Evolutionary conservation across 2,113 vertebrate species (phyloP).

Genomic region (Syrmaticus mikado): DNA sequence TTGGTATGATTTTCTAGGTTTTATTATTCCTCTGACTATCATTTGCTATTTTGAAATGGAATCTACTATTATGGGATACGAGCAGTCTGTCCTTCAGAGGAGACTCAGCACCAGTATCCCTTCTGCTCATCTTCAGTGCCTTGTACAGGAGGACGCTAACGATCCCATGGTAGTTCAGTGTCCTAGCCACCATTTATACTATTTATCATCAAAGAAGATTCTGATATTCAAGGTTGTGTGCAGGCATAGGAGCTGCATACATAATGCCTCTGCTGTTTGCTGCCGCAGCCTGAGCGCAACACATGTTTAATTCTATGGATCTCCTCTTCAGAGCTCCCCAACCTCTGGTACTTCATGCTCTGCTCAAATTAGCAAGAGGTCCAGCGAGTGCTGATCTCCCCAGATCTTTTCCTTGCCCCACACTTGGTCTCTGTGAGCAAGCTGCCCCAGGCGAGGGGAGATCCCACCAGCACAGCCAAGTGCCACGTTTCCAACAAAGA

Average conservation of each 20-base stretch:
- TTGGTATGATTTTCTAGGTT: conserved; percentile 51
- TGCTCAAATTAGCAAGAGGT: background rate
- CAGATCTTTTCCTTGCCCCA: accelerated
- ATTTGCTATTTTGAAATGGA: conserved; percentile 61
- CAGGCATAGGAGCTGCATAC: background rate
- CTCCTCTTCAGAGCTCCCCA: accelerated
- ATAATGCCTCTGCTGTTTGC: background rate
- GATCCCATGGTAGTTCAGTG: background rate
- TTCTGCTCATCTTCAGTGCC: background rate
- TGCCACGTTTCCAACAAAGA: background rate
- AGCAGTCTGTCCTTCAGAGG: conserved; percentile 57
- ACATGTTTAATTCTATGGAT: accelerated
- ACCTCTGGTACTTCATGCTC: background rate
- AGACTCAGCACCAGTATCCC: background rate
- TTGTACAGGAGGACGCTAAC: background rate
- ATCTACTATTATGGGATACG: conserved; percentile 28
- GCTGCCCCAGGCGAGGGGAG: background rate
- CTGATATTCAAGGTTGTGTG: background rate
- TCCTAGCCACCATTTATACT: background rate
- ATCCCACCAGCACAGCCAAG: background rate
- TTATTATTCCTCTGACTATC: conserved; percentile 70
- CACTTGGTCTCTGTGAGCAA: background rate
- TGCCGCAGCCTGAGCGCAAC: background rate
- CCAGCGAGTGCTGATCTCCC: background rate
- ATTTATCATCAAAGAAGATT: background rate